Percentiles rank a stretch among this genome's conserved stretches.
Conservation (phyloP, 2,888 invertebrate genomes). For the Chalcis sispes region DNA sequence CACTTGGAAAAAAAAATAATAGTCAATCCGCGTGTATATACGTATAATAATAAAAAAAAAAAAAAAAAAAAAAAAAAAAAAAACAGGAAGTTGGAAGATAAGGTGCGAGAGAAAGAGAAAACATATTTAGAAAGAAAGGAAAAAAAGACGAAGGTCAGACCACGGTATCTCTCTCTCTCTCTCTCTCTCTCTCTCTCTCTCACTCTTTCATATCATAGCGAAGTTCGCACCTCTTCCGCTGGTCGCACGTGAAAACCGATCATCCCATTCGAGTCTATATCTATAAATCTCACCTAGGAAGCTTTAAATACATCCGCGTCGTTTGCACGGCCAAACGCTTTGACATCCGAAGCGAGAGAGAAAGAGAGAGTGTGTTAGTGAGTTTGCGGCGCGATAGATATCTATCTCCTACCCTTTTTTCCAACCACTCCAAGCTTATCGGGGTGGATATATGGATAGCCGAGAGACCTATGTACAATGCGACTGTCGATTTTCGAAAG, state of each 20-base stretch:
- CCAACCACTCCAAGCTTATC: not conserved
- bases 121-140: not conserved
- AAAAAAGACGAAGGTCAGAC: slow-evolving; percentile 11
- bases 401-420: slow-evolving; percentile 7
- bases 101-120: no score
- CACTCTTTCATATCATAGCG: not conserved
- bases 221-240: slow-evolving; percentile 13
- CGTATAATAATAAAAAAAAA: not conserved
- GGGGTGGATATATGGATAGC: not conserved
- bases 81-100: not conserved
- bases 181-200: not conserved
- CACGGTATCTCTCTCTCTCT: not conserved
- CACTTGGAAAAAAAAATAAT: no score
- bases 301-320: slow-evolving; percentile 34
- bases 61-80: not conserved
- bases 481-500: not conserved
- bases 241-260: not conserved
- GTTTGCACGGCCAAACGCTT: not conserved
- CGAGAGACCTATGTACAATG: not conserved
- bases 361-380: not conserved
- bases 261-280: not conserved
- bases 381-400: not conserved
- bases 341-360: slow-evolving; percentile 32
- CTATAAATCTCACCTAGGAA: not conserved
- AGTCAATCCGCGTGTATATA: not conserved